Evolutionary conservation across 2,888 invertebrate species (phyloP).

Genomic region (Drosophila phalerata): DNA sequence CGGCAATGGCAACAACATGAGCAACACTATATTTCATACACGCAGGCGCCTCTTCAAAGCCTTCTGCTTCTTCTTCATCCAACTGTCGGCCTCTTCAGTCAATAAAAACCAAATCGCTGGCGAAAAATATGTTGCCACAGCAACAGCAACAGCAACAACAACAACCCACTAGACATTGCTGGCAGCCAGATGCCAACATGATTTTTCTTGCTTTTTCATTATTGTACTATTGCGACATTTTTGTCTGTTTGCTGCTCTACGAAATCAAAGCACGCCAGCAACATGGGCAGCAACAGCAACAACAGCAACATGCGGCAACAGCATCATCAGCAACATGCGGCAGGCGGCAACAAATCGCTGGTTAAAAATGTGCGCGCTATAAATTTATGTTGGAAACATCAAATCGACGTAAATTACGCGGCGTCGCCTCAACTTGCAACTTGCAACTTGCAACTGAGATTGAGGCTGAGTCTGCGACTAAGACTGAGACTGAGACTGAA

Average conservation of each 20-base stretch:
- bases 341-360: slow-evolving; percentile 75
- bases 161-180: slow-evolving; percentile 13
- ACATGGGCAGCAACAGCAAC: slow-evolving; percentile 35
- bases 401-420: slow-evolving; percentile 81
- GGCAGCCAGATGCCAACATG: slow-evolving; percentile 72
- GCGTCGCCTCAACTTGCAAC: slow-evolving; percentile 47
- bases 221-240: slow-evolving; percentile 78
- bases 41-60: slow-evolving; percentile 73
- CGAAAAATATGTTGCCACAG: slow-evolving; percentile 68
- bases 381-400: slow-evolving; percentile 80
- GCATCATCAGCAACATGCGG: slow-evolving; percentile 56
- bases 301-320: slow-evolving; percentile 7
- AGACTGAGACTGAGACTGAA: neutral
- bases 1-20: slow-evolving; percentile 36
- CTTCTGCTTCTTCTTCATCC: slow-evolving; percentile 8
- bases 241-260: slow-evolving; percentile 70
- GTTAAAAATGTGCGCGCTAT: slow-evolving; percentile 76
- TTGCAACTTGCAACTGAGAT: slow-evolving; percentile 4
- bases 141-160: slow-evolving; percentile 23
- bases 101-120: slow-evolving; percentile 70
- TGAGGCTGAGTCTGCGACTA: neutral
- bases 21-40: slow-evolving; percentile 51
- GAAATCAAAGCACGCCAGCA: slow-evolving; percentile 71
- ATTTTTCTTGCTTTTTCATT: slow-evolving; percentile 77
- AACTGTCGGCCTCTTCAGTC: slow-evolving; percentile 75